A percentile compares a stretch with the other conserved stretches of the same genome.
Conservation (phyloP, 2,888 invertebrate species). For the Tholera decimalis region DNA sequence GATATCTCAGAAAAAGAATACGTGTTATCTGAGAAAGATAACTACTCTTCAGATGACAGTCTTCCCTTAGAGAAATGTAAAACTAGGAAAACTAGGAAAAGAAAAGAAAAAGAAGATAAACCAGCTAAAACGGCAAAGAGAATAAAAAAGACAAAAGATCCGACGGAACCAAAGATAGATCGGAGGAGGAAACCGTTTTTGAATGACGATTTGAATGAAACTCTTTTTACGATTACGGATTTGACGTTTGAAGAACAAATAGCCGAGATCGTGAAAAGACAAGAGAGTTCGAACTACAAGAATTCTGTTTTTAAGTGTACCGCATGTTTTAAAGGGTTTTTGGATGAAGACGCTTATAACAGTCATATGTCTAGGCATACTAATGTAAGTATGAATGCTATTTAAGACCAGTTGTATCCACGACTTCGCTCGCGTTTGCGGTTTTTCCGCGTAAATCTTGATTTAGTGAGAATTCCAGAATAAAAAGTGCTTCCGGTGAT, state of each 20-base stretch:
- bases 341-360: slow-evolving; percentile 83
- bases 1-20: slow-evolving; percentile 12
- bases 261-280: slow-evolving; percentile 83
- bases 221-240: slow-evolving; percentile 81
- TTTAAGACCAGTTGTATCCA: no score
- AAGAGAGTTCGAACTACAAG: slow-evolving; percentile 82
- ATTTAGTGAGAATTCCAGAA: no score
- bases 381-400: slow-evolving; percentile 74
- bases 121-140: slow-evolving; percentile 27
- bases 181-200: slow-evolving; percentile 82
- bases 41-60: slow-evolving; percentile 78
- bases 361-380: slow-evolving; percentile 83
- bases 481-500: no score
- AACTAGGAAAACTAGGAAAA: slow-evolving; percentile 63
- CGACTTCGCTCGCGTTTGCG: no score
- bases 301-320: slow-evolving; percentile 83
- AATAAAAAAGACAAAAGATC: slow-evolving; percentile 56
- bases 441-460: no score
- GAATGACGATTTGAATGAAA: slow-evolving; percentile 83
- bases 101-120: slow-evolving; percentile 26
- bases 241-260: slow-evolving; percentile 82
- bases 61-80: slow-evolving; percentile 72
- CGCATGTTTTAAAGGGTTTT: slow-evolving; percentile 84
- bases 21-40: slow-evolving; percentile 47
- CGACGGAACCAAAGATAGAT: slow-evolving; percentile 78